A percentile compares a stretch with the other conserved stretches of the same genome.
phyloP scores from a whole-genome alignment of 2,113 vertebrate genomes.

The Ictalurus punctatus region DNA sequence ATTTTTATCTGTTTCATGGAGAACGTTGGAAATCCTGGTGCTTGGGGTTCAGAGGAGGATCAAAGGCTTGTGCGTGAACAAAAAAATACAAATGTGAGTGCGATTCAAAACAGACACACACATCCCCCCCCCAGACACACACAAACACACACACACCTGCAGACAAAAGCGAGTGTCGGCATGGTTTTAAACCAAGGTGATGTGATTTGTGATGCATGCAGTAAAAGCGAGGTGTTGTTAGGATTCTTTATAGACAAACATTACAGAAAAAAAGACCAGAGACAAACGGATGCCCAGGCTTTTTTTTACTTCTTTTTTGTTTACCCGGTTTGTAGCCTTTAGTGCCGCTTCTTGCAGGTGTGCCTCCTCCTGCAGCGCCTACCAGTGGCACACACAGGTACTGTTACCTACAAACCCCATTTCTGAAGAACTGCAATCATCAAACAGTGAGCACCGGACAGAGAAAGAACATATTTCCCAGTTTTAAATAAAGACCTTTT shows the following conservation, averaged over 20 bases:
- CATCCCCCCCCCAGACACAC: no score
- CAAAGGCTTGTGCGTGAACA: conserved; percentile 19
- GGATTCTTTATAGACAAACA: background rate
- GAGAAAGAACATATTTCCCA: background rate
- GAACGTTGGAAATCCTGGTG: background rate
- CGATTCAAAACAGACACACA: background rate
- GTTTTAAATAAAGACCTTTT: background rate
- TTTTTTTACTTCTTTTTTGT: background rate
- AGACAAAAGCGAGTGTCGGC: conserved; percentile 1
- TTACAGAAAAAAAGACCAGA: background rate
- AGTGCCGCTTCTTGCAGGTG: conserved; percentile 25
- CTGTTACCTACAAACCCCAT: background rate
- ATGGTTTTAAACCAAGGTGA: background rate
- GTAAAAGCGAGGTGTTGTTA: background rate
- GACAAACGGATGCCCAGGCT: background rate
- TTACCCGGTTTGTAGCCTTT: conserved; percentile 25
- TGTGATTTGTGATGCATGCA: conserved; percentile 14
- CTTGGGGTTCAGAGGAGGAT: background rate
- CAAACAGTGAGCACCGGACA: background rate
- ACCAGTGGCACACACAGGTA: conserved; percentile 39
- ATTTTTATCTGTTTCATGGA: background rate
- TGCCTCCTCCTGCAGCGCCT: conserved; percentile 29
- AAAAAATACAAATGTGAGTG: background rate
- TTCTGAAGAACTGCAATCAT: background rate
- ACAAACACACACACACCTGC: background rate